These are phyloP conservation scores for Gambelia wislizenii DNA, from an alignment of 2,797 vertebrate species.

Conservation along the genomic window DNA sequence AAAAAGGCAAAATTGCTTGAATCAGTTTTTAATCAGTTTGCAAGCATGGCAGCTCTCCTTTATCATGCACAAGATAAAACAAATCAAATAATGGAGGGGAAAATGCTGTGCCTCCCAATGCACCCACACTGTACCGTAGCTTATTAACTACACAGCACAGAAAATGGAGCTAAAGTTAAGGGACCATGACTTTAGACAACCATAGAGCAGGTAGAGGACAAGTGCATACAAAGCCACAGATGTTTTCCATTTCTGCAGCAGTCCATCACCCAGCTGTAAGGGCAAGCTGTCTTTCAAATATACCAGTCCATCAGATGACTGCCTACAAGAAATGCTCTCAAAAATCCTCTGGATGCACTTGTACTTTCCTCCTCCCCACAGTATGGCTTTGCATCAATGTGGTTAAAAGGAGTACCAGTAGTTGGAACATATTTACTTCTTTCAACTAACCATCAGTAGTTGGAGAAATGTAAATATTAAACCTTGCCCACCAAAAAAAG, in stretches of 20 bases:
- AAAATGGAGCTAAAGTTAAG: slow-evolving; percentile 49
- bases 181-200: not conserved
- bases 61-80: slow-evolving; percentile 78
- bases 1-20: slow-evolving; percentile 84
- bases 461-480: slow-evolving; percentile 42
- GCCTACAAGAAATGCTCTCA: not conserved
- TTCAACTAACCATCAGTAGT: slow-evolving; percentile 22
- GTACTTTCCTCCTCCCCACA: not conserved
- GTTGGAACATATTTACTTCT: slow-evolving; percentile 58
- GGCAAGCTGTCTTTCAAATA: slow-evolving; percentile 14
- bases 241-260: slow-evolving; percentile 1
- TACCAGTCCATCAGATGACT: not conserved
- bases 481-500: slow-evolving; percentile 75
- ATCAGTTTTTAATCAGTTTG: slow-evolving; percentile 75
- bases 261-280: slow-evolving; percentile 5
- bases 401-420: slow-evolving; percentile 49
- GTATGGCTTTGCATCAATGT: slow-evolving; percentile 7
- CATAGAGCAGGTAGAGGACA: not conserved
- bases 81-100: slow-evolving; percentile 48
- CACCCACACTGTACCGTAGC: slow-evolving; percentile 15
- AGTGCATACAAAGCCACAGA: not conserved
- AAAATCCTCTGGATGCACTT: not conserved
- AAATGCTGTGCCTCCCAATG: slow-evolving; percentile 14
- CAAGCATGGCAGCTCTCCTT: slow-evolving; percentile 78
- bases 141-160: slow-evolving; percentile 68